Evolutionary conservation across 2,113 vertebrate species (phyloP).

Genomic region (Gallinago media): DNA sequence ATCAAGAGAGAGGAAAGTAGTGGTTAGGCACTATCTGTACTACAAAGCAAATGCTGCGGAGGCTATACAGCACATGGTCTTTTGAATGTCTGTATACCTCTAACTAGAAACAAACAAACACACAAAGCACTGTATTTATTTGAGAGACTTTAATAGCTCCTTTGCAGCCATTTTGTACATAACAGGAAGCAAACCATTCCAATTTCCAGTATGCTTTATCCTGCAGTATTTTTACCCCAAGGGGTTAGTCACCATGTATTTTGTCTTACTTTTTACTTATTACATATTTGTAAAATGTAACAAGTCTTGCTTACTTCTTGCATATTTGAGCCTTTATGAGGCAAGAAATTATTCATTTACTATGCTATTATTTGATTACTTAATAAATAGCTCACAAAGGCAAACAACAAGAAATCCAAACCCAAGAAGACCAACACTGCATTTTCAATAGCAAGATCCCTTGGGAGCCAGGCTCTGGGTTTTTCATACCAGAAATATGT

Average conservation of each 20-base stretch:
- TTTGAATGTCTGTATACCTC: constrained; percentile 52
- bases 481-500: constrained; percentile 52
- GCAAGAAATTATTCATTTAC: constrained; percentile 33
- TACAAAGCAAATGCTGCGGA: constrained; percentile 51
- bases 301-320: background rate
- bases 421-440: background rate
- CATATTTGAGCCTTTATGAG: background rate
- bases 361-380: constrained; percentile 20
- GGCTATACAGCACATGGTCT: constrained; percentile 58
- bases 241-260: background rate
- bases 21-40: constrained; percentile 69
- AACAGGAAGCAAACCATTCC: constrained; percentile 33
- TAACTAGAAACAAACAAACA: constrained; percentile 67
- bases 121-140: constrained; percentile 36
- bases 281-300: background rate
- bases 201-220: background rate
- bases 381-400: constrained; percentile 36
- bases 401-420: constrained; percentile 36
- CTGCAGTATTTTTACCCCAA: background rate
- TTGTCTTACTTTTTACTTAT: background rate
- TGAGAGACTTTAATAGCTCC: constrained; percentile 37
- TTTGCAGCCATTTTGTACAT: constrained; percentile 50
- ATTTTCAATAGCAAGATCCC: constrained; percentile 55
- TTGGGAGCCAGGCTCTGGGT: constrained; percentile 19
- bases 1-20: constrained; percentile 73